Base-by-base conservation (phyloP, 1,140 invertebrate species). In the Oscheius sp. region DNA sequence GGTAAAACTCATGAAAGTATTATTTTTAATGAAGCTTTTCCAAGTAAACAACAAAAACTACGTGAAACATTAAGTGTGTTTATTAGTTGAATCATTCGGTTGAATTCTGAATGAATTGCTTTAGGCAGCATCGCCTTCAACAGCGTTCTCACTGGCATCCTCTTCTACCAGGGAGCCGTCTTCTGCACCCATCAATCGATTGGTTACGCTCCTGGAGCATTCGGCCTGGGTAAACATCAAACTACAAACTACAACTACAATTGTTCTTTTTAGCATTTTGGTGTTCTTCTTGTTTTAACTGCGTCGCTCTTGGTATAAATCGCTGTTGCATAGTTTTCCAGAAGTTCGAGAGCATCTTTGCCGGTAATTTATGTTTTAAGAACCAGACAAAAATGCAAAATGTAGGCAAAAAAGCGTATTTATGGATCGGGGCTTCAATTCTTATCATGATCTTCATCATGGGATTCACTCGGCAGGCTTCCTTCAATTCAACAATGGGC, bases 171-270 rank as follows among this genome's bases (percentile, higher is more conserved):
- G 36, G 65, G 65, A 7, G 65, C 65, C 7, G 65, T 68, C n/a
- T 68, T 52, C 65, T 68, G 65, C 58, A 68, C 65, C 13, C 65
- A 68, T 68, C 49, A 45, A 13, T 55, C 46, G 15, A 55, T 52
- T 20, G 49, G 46, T 2, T 68, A 68, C 32, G 49, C 38, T 20
- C 49, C 65, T 29, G 65, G 45, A 55, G 49, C 49, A 32, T 29
- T 68, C n/a, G 65, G 46, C 2, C 49, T 45, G 4, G 63, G 34
- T 42, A 42, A 42, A n/a, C 10, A 42, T n/a, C n/a, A n/a, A n/a
- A n/a, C n/a, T n/a, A n/a, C n/a, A n/a, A n/a, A n/a, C n/a, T n/a
- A n/a, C n/a, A n/a, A n/a, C n/a, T n/a, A n/a, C n/a, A n/a, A n/a
- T n/a, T n/a, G n/a, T n/a, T n/a, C n/a, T n/a, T n/a, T 42, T 42